Evolutionary conservation across 2,797 vertebrate species (phyloP).

Genomic region (Todus mexicanus): DNA sequence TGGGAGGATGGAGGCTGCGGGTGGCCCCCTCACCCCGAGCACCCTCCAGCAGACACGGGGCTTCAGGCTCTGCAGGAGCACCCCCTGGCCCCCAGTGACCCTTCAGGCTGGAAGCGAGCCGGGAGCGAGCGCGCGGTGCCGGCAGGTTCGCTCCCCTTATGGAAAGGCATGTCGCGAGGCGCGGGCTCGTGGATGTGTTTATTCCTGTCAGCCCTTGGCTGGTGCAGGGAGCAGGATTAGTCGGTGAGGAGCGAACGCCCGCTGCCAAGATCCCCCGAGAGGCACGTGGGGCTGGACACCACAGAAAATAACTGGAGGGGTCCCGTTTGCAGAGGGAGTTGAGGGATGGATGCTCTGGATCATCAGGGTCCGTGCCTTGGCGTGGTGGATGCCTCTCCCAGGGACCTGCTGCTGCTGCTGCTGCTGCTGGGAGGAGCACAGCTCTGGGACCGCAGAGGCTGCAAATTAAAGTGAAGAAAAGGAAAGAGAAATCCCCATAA

Average conservation of each 20-base stretch:
- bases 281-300: not conserved
- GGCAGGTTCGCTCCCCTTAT: constrained; percentile 40
- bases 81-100: fast-evolving
- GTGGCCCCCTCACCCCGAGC: not conserved
- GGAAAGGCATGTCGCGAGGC: constrained; percentile 13
- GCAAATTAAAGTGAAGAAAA: not conserved
- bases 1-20: fast-evolving
- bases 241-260: not conserved
- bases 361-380: fast-evolving
- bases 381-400: not conserved
- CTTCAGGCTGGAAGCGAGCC: not conserved
- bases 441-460: not conserved
- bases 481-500: not conserved
- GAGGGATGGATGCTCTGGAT: not conserved
- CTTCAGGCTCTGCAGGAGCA: not conserved
- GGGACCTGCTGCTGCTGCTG: not conserved
- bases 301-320: not conserved
- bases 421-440: not conserved
- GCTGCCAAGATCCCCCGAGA: not conserved
- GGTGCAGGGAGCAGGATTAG: not conserved
- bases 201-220: constrained; percentile 24
- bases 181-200: not conserved
- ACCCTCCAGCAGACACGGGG: not conserved
- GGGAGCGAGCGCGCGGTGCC: not conserved
- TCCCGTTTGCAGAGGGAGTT: not conserved